Conservation (phyloP, 2,113 vertebrate genomes). For the Asarcornis scutulata region DNA sequence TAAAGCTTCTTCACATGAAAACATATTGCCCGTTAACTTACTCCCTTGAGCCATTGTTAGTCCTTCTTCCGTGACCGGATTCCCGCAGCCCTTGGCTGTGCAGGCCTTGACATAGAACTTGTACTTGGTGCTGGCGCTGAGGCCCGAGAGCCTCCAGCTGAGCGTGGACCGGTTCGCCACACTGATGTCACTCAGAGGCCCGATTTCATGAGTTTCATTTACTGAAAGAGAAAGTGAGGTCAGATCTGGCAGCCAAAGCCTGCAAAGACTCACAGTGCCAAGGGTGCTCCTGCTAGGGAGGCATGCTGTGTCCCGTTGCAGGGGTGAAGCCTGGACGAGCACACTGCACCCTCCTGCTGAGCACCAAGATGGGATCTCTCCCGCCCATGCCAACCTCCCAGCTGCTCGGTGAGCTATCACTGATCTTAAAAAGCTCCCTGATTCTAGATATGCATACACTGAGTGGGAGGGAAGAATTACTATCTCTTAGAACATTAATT, state of each 20-base stretch:
- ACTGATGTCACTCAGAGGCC: slow-evolving; percentile 79
- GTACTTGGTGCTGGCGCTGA: slow-evolving; percentile 89
- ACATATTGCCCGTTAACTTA: slow-evolving; percentile 75
- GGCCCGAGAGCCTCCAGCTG: slow-evolving; percentile 82
- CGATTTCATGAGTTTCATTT: slow-evolving; percentile 88
- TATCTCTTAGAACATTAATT: background rate
- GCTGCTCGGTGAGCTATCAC: background rate
- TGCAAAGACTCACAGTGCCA: fast-evolving
- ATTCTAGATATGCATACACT: background rate
- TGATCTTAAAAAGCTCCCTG: background rate
- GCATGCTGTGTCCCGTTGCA: background rate
- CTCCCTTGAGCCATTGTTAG: slow-evolving; percentile 85
- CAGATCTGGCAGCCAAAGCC: background rate
- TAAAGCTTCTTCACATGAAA: background rate
- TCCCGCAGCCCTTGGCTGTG: slow-evolving; percentile 88
- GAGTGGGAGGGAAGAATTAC: background rate
- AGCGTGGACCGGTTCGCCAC: slow-evolving; percentile 78
- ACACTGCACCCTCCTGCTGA: background rate
- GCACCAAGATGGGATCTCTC: background rate
- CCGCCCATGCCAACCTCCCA: background rate
- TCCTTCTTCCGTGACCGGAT: slow-evolving; percentile 84
- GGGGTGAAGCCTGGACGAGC: background rate
- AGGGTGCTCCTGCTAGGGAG: background rate
- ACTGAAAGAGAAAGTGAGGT: slow-evolving; percentile 76
- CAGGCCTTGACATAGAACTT: slow-evolving; percentile 92